Base-by-base conservation (phyloP, 2,113 vertebrate genomes). In the Harpagus bidentatus region DNA sequence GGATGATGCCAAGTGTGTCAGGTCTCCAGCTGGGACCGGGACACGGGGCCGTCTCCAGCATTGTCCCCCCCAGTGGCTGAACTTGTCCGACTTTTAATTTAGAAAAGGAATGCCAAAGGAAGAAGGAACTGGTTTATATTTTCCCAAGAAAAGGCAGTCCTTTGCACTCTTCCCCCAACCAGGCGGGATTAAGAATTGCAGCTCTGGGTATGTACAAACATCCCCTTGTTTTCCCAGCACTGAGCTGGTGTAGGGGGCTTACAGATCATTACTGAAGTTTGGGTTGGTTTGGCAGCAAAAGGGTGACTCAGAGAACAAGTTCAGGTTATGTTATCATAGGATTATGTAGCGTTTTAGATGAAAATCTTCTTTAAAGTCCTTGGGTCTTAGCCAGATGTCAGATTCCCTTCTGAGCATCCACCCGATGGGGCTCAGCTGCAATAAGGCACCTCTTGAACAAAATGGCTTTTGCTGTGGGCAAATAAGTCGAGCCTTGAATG, bases 281-380 rank as follows among this genome's bases (percentile, higher is more conserved):
- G 80, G 86, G 69, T 88, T 81, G 71, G 71, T 70, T 92, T 88
- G 63, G 93, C 88, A 90, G 93, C 67, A 88, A 95, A 88, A 84
- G 50, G 55, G 83, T 84, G 83, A 94, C 86, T 90, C 80, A 70
- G 91, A 65, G 95, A 95, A 92, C 93, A 94, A 95, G 76, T 84
- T 86, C 80, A 86, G 80, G 93, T 95, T 96, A 90, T 92, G 93
- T 95, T 96, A 83, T 94, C 55, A 3, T 19, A 86, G 91, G 93
- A 92, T 96, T 95, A 95, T 58, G 72, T 4, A 17, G 94, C 65
- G 67, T 92, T 95, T 93, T 88, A 95, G 86, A 86, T 15, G 7
- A 81, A 95, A 95, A 96, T 90, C 93, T 90, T 88, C 94, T 95
- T 73, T 94, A 71, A 84, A 94, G 76, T 91, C 91, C 77, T 81